Evolutionary conservation across 1,140 invertebrate species (phyloP), one percentile per base, ranked within the genome.

Genomic region (Ceratina japonica): DNA sequence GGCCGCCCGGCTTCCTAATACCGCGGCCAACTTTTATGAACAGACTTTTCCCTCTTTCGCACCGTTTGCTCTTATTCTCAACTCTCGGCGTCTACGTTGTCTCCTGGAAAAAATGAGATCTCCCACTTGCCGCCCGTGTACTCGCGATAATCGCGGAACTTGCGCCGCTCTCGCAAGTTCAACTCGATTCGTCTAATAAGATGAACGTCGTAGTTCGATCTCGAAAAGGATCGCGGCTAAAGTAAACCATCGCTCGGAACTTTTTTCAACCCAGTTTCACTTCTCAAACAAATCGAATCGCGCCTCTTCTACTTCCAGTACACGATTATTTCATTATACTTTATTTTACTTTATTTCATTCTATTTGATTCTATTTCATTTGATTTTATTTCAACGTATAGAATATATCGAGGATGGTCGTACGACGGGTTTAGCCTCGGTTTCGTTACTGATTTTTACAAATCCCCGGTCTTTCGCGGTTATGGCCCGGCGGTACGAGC

Each of bases 21-120:
- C 51, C 49, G 52, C 61, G 61, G 20, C n/a, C 58, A 75, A 85
- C 75, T 81, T 85, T 85, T 84, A 77, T 56, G 73, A 77, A 78
- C 65, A 70, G 59, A 74, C 59, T 73, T 73, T 70, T 62, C 56
- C 59, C 61, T 64, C 73, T 58, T 73, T 80, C 44, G 54, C 52
- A 3, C 54, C 74, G 54, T 76, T 70, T 58, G 10, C 31, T 37
- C 37, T 37, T 13, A 24, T 16, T 24, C 12, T 52, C 16, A 15
- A 22, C 51, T 58, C n/a, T 10, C 27, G 24, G 24, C 64, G 74
- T 59, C 74, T 61, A 37, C 20, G 20, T 13, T 27, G 16, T 31
- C 52, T 15, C 27, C 15, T 5, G 10, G 37, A 37, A 10, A 8
- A 59, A 61, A 31, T 16, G 4, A 51, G 52, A 44, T 44, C 37